phyloP scores from a whole-genome alignment of 2,113 vertebrate species.

The Chaetura pelagica region DNA sequence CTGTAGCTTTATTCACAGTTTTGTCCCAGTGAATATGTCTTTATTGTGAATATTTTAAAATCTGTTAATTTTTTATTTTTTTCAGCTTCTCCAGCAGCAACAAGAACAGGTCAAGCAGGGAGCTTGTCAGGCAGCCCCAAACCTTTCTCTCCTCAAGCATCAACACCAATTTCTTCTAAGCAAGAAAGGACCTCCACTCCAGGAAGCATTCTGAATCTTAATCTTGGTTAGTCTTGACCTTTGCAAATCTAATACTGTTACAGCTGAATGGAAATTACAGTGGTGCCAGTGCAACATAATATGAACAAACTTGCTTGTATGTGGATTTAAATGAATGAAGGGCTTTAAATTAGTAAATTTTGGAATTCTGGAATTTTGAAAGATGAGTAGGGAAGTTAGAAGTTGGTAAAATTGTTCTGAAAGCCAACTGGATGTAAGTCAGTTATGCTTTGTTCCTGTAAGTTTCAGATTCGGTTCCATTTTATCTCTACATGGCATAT shows the following conservation, averaged over 20 bases:
- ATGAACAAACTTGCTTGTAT: background rate
- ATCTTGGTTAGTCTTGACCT: slow-evolving; percentile 87
- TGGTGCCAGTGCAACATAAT: background rate
- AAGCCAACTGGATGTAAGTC: background rate
- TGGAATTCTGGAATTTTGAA: slow-evolving; percentile 12
- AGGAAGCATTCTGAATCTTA: slow-evolving; percentile 96
- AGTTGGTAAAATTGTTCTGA: background rate
- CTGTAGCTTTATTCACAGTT: background rate
- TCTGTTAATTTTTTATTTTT: slow-evolving; percentile 50
- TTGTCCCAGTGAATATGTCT: background rate
- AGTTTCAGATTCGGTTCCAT: background rate
- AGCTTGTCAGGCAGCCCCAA: slow-evolving; percentile 91
- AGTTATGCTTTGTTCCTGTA: background rate
- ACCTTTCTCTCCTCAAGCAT: slow-evolving; percentile 86
- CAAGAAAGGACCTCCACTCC: slow-evolving; percentile 86
- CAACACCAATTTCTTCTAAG: slow-evolving; percentile 82
- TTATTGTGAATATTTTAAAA: slow-evolving; percentile 1
- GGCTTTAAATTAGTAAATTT: background rate
- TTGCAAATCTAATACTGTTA: background rate
- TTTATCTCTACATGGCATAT: rapidly evolving
- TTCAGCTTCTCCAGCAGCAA: slow-evolving; percentile 90
- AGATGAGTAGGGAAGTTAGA: slow-evolving; percentile 11
- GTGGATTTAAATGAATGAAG: background rate
- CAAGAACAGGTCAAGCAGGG: slow-evolving; percentile 86
- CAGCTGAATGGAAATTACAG: background rate